These are phyloP conservation scores for Callosobruchus maculatus DNA, from an alignment of 2,888 invertebrate species.

Conservation along the genomic window DNA sequence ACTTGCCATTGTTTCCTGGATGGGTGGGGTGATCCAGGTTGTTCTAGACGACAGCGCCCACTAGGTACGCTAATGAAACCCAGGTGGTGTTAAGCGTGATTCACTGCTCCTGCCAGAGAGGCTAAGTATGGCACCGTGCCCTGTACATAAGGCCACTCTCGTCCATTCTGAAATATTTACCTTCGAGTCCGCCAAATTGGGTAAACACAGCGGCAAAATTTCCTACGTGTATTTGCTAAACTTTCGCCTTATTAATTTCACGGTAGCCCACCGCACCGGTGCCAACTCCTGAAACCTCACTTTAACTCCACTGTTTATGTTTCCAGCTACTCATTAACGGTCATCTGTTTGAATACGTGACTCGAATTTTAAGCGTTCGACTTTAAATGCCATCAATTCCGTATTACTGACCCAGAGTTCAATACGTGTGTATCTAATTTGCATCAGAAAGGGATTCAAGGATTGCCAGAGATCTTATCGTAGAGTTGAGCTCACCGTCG, in stretches of 20 bases:
- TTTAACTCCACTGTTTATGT: background rate
- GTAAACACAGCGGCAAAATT: background rate
- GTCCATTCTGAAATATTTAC: too few species aligned
- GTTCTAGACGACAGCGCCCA: too few species aligned
- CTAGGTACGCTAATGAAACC: too few species aligned
- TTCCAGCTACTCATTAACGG: constrained; percentile 22
- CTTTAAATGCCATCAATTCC: constrained; percentile 8
- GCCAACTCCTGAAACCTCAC: background rate
- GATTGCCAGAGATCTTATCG: background rate
- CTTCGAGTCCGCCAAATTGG: background rate
- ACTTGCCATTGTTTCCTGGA: too few species aligned
- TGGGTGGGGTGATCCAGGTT: too few species aligned
- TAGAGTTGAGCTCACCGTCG: background rate
- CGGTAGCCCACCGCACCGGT: background rate
- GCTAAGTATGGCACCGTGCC: too few species aligned
- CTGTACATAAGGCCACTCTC: too few species aligned
- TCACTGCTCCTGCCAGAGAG: too few species aligned
- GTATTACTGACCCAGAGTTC: background rate
- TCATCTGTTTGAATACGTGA: constrained; percentile 32
- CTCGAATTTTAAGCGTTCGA: constrained; percentile 20
- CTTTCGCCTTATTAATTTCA: background rate
- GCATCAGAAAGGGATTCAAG: background rate
- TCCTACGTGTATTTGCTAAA: background rate
- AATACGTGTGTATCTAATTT: background rate
- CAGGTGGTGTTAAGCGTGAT: too few species aligned